Evolutionary conservation across 2,888 invertebrate genomes (phyloP).

Genomic region (Deroplatys truncata): DNA sequence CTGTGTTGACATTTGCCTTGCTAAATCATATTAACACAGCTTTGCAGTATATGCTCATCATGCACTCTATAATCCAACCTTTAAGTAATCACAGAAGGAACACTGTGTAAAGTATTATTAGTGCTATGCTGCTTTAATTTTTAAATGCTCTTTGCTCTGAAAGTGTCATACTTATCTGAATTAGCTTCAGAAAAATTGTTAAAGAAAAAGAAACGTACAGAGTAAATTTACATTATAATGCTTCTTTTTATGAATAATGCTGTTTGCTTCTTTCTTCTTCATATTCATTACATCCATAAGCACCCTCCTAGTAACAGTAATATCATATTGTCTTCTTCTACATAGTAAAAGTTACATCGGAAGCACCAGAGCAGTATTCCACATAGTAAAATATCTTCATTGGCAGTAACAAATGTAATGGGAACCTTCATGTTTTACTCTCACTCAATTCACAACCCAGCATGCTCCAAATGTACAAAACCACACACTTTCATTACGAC

Average conservation of each 20-base stretch:
- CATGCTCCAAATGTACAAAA: neutral
- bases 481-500: neutral
- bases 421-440: neutral
- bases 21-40: neutral
- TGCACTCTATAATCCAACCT: neutral
- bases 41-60: neutral
- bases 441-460: too few species aligned
- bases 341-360: neutral
- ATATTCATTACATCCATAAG: neutral
- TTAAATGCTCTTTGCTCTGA: neutral
- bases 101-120: neutral
- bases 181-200: neutral
- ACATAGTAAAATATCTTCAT: neutral
- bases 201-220: neutral
- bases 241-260: too few species aligned
- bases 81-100: too few species aligned
- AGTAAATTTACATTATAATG: neutral
- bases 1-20: neutral
- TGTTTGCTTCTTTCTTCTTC: neutral
- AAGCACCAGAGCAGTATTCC: neutral
- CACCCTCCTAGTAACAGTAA: neutral
- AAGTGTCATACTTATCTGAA: neutral
- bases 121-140: neutral
- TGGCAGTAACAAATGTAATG: neutral
- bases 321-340: neutral